Evolutionary conservation across 35 echinoderm and acorn worm genomes (phyloP).

Genomic region (Eucidaris tribuloides): DNA sequence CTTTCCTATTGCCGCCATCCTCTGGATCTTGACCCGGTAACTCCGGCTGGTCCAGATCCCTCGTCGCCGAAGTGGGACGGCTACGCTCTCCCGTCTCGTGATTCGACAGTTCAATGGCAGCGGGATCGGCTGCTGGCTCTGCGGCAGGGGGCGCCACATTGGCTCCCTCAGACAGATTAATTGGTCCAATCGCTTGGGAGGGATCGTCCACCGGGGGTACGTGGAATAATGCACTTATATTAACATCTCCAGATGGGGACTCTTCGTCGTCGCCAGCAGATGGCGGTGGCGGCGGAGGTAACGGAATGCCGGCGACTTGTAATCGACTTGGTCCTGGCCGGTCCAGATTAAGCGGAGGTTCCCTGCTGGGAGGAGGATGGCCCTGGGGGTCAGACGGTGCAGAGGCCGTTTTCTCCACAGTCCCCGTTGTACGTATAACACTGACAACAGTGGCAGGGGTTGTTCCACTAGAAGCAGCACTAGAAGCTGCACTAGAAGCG

Average conservation of each 20-base stretch:
- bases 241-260: background rate
- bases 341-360: background rate
- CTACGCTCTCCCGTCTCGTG: conserved; percentile 15
- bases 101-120: conserved; percentile 3
- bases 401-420: conserved; percentile 42
- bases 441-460: conserved; percentile 67
- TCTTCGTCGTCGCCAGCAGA: background rate
- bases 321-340: background rate
- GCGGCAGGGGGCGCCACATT: background rate
- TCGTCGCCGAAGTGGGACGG: conserved; percentile 4
- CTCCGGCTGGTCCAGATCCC: conserved; percentile 19
- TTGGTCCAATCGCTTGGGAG: background rate
- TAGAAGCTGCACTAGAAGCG: conserved; percentile 4
- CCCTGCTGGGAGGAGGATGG: background rate
- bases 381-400: background rate
- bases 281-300: background rate
- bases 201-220: background rate
- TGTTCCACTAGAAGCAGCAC: conserved; percentile 9
- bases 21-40: conserved; percentile 8
- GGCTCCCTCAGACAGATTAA: conserved; percentile 12
- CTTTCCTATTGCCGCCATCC: conserved; percentile 2
- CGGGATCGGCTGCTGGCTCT: background rate
- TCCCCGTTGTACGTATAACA: conserved; percentile 81
- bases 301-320: background rate
- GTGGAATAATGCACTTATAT: conserved; percentile 2